These are phyloP conservation scores for Drosophila orosa DNA, from an alignment of 1,140 invertebrate genomes.

Conservation along the genomic window DNA sequence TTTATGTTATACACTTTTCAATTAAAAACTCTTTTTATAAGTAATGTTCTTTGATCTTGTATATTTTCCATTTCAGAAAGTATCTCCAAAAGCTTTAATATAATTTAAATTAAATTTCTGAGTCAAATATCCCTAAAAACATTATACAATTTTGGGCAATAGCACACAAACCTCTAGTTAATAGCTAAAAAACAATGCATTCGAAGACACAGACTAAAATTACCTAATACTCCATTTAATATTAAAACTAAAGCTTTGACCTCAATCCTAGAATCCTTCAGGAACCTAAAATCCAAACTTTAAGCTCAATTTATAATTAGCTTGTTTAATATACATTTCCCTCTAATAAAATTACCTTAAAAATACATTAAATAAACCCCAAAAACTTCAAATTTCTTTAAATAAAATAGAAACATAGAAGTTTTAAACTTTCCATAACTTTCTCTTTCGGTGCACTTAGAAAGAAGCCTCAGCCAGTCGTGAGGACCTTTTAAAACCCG, in stretches of 20 bases:
- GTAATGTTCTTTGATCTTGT: no score
- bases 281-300: neutral
- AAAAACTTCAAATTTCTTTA: no score
- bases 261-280: accelerated
- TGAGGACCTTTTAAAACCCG: slow-evolving; percentile 7
- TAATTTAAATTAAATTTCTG: neutral
- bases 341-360: neutral
- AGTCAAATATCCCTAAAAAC: accelerated
- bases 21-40: neutral
- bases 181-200: neutral
- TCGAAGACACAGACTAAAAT: neutral
- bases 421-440: neutral
- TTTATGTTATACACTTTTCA: neutral
- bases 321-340: neutral
- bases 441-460: slow-evolving; percentile 9
- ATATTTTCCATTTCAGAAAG: neutral
- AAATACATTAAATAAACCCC: neutral
- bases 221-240: neutral
- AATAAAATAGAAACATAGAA: neutral
- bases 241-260: neutral
- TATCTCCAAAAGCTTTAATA: neutral
- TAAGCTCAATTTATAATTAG: neutral
- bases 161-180: neutral
- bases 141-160: neutral
- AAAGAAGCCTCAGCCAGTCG: neutral